These are phyloP conservation scores for Neolamprologus kungweensis DNA, from an alignment of 2,113 vertebrate species.

Conservation along the genomic window DNA sequence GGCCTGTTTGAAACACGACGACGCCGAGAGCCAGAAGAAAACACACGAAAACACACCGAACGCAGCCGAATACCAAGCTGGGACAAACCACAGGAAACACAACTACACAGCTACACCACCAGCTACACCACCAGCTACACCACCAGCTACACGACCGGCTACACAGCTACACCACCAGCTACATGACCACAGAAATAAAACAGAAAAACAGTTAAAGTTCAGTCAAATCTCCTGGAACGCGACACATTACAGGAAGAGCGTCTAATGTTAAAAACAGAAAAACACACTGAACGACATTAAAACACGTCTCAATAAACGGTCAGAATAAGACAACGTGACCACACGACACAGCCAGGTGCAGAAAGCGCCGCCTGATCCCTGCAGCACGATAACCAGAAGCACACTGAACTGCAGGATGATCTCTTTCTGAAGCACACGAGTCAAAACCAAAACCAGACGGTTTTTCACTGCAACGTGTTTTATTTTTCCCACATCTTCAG, in stretches of 20 bases:
- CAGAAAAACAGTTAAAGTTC: neutral
- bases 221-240: neutral
- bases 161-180: rapidly evolving
- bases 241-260: neutral
- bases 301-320: neutral
- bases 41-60: neutral
- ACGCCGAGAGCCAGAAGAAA: neutral
- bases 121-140: rapidly evolving
- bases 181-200: neutral
- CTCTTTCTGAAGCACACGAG: neutral
- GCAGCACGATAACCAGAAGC: neutral
- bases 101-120: neutral
- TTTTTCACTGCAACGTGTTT: neutral
- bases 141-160: rapidly evolving
- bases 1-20: neutral
- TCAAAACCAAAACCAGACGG: neutral
- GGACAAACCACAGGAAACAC: neutral
- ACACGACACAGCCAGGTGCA: rapidly evolving
- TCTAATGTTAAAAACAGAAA: neutral
- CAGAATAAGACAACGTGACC: neutral
- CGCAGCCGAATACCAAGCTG: neutral
- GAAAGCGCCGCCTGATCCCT: neutral
- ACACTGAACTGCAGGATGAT: no score
- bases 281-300: neutral
- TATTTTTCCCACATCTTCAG: neutral